These are phyloP conservation scores for Vicugna pacos DNA, from an alignment of 2,113 vertebrate genomes.

Conservation along the genomic window DNA sequence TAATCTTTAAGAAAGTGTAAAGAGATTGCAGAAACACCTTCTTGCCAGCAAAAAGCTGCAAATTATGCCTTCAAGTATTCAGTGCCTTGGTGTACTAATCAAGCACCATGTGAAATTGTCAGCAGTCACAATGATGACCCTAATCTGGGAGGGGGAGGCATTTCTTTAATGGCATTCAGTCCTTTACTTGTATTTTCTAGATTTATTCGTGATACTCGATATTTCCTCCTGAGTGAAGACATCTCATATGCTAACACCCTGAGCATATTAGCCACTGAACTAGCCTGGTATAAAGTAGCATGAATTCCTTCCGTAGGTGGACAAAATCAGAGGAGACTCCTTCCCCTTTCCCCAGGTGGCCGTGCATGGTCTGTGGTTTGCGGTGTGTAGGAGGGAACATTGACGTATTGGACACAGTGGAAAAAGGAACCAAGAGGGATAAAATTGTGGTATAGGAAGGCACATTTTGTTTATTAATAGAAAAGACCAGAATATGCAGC, in stretches of 20 bases:
- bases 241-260: conserved; percentile 54
- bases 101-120: background rate
- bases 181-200: background rate
- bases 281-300: conserved; percentile 72
- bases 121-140: background rate
- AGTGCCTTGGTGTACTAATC: background rate
- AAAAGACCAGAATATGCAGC: conserved; percentile 71
- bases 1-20: background rate
- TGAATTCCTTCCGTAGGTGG: conserved; percentile 66
- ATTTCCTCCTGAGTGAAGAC: conserved; percentile 62
- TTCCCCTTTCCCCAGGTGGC: conserved; percentile 72
- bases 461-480: conserved; percentile 80
- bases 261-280: conserved; percentile 70
- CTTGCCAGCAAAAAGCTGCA: background rate
- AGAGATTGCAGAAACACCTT: background rate
- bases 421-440: conserved; percentile 76
- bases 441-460: conserved; percentile 78
- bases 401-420: conserved; percentile 73
- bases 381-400: conserved; percentile 80
- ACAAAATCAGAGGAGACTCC: conserved; percentile 70
- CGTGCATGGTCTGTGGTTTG: conserved; percentile 85
- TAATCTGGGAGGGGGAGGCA: background rate
- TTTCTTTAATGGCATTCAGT: background rate
- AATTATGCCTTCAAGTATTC: background rate
- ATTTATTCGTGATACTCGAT: background rate